A percentile compares a stretch with the other conserved stretches of the same genome.
phyloP scores from a whole-genome alignment of 2,888 invertebrate genomes.

The Papilio demoleus region DNA sequence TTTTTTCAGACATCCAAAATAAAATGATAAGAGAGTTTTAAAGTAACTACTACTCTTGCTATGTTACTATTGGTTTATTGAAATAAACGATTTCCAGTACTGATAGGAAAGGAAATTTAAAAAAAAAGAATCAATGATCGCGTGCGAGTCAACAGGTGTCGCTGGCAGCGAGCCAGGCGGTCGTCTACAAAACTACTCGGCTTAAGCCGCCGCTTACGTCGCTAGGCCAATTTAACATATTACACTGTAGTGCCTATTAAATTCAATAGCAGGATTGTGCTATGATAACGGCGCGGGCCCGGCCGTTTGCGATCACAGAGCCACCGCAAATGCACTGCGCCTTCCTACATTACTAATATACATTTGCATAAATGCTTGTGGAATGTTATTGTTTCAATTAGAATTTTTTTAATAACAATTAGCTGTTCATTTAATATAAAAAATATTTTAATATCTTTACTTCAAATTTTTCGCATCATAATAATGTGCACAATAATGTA shows the following conservation, averaged over 20 bases:
- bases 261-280: slow-evolving; percentile 42
- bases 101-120: slow-evolving; percentile 23
- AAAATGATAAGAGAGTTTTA: no score
- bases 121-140: slow-evolving; percentile 42
- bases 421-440: neutral
- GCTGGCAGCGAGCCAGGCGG: slow-evolving; percentile 60
- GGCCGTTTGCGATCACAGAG: slow-evolving; percentile 29
- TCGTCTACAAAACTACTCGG: slow-evolving; percentile 53
- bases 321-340: slow-evolving; percentile 23
- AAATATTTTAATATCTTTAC: no score
- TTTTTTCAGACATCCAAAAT: no score
- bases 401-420: neutral
- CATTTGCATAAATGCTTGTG: slow-evolving; percentile 8
- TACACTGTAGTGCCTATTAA: slow-evolving; percentile 47
- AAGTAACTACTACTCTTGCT: no score
- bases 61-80: neutral
- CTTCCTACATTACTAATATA: slow-evolving; percentile 6
- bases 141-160: slow-evolving; percentile 68
- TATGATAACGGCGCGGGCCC: slow-evolving; percentile 24
- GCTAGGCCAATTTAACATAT: slow-evolving; percentile 45
- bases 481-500: no score
- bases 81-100: neutral
- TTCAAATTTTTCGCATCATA: neutral
- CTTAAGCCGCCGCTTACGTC: slow-evolving; percentile 48
- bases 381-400: slow-evolving; percentile 3